Percentiles rank a stretch among this genome's conserved stretches.
Conservation (phyloP, 2,797 vertebrate genomes). For the Typhlichthys eigenmanni region DNA sequence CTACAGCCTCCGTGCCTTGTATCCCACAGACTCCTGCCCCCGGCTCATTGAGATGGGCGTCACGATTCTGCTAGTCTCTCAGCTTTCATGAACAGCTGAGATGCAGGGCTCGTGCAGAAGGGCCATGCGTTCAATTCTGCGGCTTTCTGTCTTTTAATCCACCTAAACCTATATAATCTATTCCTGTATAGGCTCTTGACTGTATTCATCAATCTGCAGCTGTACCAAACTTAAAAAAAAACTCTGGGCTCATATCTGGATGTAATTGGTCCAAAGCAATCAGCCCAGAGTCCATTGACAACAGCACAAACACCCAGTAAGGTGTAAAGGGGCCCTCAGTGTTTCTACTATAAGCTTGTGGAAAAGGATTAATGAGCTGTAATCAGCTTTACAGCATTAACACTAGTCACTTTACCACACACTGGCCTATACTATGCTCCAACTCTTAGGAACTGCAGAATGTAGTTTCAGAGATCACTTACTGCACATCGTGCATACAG, state of each 20-base stretch:
- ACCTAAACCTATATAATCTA: too few species aligned
- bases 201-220: too few species aligned
- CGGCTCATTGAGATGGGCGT: constrained; percentile 69
- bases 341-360: constrained; percentile 45
- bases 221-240: too few species aligned
- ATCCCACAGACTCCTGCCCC: constrained; percentile 31
- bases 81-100: constrained; percentile 69
- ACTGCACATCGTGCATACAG: too few species aligned
- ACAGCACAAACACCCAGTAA: constrained; percentile 48
- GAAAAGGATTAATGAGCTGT: constrained; percentile 59
- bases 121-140: constrained; percentile 21
- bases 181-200: too few species aligned
- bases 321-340: constrained; percentile 50
- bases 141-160: too few species aligned
- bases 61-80: constrained; percentile 66
- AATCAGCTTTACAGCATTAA: constrained; percentile 65
- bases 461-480: too few species aligned
- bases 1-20: constrained; percentile 40
- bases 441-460: too few species aligned
- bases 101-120: constrained; percentile 43
- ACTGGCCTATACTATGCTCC: constrained; percentile 52
- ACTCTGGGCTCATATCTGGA: too few species aligned
- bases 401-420: constrained; percentile 52
- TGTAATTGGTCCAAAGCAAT: too few species aligned
- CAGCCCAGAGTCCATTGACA: constrained; percentile 26